Conservation (phyloP, 2,888 invertebrate species). For the Acanthosepion lycidas region DNA sequence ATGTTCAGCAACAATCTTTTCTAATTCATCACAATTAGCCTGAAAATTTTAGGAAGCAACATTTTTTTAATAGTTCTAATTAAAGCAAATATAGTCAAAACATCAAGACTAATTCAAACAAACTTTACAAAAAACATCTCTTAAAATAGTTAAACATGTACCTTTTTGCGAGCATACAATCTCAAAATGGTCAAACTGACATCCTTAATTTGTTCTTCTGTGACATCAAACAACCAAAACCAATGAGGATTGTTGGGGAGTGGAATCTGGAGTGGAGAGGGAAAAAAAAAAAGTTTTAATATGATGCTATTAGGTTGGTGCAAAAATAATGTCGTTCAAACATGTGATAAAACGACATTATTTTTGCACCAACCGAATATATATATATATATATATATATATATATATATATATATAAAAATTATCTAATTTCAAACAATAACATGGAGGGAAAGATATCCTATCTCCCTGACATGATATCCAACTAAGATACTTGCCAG, state of each 20-base stretch:
- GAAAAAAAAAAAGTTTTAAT: too few species aligned
- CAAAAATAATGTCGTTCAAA: too few species aligned
- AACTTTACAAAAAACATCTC: neutral
- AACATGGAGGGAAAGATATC: too few species aligned
- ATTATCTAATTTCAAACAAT: too few species aligned
- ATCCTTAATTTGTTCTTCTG: constrained; percentile 87
- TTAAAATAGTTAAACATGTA: constrained; percentile 70
- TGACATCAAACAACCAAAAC: constrained; percentile 81
- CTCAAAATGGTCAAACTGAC: constrained; percentile 88
- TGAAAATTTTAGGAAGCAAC: constrained; percentile 60
- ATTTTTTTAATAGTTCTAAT: neutral
- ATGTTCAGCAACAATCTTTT: constrained; percentile 84
- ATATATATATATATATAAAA: too few species aligned
- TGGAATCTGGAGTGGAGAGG: constrained; percentile 76
- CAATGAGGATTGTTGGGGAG: constrained; percentile 89
- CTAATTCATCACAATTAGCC: constrained; percentile 83
- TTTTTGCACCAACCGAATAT: too few species aligned
- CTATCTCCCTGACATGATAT: too few species aligned
- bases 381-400: too few species aligned
- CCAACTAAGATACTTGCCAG: too few species aligned
- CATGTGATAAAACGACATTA: too few species aligned
- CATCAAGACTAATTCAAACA: neutral
- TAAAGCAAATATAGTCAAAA: neutral
- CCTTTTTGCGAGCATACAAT: constrained; percentile 88
- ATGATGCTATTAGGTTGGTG: too few species aligned